phyloP scores from a whole-genome alignment of 2,888 invertebrate species.

The Philopedon plagiatum region DNA sequence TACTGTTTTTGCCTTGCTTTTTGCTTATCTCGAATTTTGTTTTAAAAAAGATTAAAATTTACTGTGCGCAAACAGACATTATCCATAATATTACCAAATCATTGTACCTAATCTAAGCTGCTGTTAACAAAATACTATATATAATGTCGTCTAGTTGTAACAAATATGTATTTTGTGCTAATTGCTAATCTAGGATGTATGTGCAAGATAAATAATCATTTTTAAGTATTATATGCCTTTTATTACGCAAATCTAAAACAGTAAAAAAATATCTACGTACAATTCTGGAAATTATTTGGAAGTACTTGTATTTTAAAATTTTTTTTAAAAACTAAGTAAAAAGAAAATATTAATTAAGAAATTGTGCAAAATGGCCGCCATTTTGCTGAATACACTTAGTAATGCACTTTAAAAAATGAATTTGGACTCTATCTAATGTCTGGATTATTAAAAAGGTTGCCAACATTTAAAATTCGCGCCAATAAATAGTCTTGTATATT shows the following conservation, averaged over 20 bases:
- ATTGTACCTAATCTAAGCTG: constrained; percentile 28
- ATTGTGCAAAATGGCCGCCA: no score
- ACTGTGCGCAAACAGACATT: constrained; percentile 37
- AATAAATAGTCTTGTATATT: no score
- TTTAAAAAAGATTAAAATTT: constrained; percentile 56
- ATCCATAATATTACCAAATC: constrained; percentile 33
- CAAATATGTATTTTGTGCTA: constrained; percentile 25
- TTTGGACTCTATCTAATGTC: no score
- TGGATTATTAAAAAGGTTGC: no score
- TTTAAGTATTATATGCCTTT: background rate
- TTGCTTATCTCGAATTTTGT: constrained; percentile 55
- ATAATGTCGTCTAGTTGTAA: constrained; percentile 6
- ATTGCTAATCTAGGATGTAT: constrained; percentile 20
- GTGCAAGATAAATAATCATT: constrained; percentile 20
- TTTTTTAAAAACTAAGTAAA: no score
- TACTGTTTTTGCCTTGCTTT: constrained; percentile 52
- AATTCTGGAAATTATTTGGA: background rate
- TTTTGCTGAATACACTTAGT: no score
- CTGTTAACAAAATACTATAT: constrained; percentile 17
- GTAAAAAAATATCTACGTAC: background rate
- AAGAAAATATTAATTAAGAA: no score
- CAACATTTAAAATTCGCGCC: no score
- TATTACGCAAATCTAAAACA: constrained; percentile 9
- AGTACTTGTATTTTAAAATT: no score
- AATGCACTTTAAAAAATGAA: no score